phyloP scores from a whole-genome alignment of 2,797 vertebrate genomes.

The Chaunax sp. region DNA sequence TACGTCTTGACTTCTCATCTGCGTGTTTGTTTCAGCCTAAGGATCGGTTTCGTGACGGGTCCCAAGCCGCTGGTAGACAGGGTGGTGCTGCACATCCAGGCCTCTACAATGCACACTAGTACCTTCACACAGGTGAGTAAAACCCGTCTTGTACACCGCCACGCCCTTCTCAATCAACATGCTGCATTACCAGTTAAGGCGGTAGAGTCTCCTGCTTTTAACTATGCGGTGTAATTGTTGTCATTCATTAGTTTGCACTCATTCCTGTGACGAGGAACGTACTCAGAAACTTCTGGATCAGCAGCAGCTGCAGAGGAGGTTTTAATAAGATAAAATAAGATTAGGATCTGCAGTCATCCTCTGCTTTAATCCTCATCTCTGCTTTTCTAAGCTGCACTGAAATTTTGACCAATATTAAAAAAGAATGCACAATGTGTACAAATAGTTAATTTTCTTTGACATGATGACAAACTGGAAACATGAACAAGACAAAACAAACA shows the following conservation, averaged over 20 bases:
- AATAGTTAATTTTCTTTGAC: background rate
- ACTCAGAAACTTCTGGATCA: background rate
- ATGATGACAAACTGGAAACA: background rate
- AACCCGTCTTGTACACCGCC: too few species aligned
- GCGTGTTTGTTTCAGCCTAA: constrained; percentile 80
- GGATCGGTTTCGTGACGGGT: constrained; percentile 93
- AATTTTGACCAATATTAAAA: too few species aligned
- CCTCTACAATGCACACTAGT: constrained; percentile 92
- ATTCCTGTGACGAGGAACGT: too few species aligned
- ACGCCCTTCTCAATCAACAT: background rate
- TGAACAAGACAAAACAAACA: background rate
- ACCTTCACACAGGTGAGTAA: constrained; percentile 93
- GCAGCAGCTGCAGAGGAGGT: constrained; percentile 30
- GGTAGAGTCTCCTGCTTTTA: background rate
- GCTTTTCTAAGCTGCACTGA: background rate
- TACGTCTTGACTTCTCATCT: background rate
- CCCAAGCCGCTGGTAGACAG: constrained; percentile 91
- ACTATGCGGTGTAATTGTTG: too few species aligned
- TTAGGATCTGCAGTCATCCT: background rate
- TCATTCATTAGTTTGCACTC: background rate
- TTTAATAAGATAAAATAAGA: constrained; percentile 19
- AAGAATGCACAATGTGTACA: background rate
- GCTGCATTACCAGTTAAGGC: background rate
- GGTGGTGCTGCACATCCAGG: constrained; percentile 91
- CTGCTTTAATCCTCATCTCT: constrained; percentile 15